phyloP scores from a whole-genome alignment of 2,113 vertebrate genomes.

The Podarcis cretensis region DNA sequence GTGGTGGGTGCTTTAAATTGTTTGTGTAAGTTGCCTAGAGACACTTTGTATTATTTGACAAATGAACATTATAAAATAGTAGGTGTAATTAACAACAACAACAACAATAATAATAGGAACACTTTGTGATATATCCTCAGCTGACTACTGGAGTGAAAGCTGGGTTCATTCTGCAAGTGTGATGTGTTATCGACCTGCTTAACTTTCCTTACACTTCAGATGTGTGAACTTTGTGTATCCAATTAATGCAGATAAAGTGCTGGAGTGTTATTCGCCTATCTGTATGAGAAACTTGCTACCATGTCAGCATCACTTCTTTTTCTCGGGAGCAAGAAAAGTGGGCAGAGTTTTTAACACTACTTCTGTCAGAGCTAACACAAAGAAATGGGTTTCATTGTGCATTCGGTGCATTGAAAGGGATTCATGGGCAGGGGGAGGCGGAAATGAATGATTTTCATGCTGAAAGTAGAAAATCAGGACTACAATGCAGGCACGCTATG shows the following conservation, averaged over 20 bases:
- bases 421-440: not conserved
- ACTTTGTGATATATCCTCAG: not conserved
- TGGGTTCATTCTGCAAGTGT: not conserved
- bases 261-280: not conserved
- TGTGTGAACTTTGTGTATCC: slow-evolving; percentile 17
- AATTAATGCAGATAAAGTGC: not conserved
- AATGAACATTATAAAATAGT: no score
- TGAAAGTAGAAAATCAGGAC: not conserved
- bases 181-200: not conserved
- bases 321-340: not conserved
- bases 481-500: not conserved
- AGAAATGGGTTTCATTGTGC: not conserved
- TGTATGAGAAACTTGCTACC: not conserved
- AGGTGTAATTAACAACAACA: no score
- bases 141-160: not conserved
- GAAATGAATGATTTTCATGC: not conserved
- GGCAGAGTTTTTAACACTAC: not conserved
- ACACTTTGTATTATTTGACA: no score
- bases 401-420: not conserved
- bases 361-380: not conserved
- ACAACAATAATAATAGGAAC: no score
- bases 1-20: no score
- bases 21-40: no score
- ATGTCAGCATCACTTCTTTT: not conserved
- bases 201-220: not conserved